Conservation (phyloP, 2,113 vertebrate genomes). For the Tetraodon nigroviridis region DNA sequence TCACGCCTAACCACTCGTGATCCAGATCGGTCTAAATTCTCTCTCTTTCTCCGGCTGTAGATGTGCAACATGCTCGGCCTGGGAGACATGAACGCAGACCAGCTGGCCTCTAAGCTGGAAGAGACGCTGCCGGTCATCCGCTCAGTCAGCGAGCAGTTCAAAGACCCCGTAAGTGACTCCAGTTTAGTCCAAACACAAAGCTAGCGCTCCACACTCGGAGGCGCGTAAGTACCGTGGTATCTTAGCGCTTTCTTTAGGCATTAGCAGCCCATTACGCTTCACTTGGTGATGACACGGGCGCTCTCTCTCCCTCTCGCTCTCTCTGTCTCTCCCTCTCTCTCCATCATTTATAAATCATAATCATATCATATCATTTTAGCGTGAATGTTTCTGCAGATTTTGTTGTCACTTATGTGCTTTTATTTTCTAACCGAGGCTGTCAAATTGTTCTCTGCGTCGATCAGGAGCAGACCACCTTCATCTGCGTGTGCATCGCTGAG, state of each 20-base stretch:
- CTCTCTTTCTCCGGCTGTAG: slow-evolving; percentile 57
- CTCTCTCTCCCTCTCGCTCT: too few species aligned
- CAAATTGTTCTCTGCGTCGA: background rate
- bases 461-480: slow-evolving; percentile 93
- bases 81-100: slow-evolving; percentile 94
- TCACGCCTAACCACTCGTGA: too few species aligned
- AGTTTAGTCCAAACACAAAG: too few species aligned
- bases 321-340: too few species aligned
- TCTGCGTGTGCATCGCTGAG: slow-evolving; percentile 93
- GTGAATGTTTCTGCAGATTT: too few species aligned
- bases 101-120: slow-evolving; percentile 90
- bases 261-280: too few species aligned
- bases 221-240: too few species aligned
- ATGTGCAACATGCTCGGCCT: slow-evolving; percentile 97
- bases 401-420: background rate
- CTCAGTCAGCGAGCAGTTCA: slow-evolving; percentile 94
- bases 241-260: too few species aligned
- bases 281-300: too few species aligned
- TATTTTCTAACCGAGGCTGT: background rate
- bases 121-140: slow-evolving; percentile 92
- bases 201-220: too few species aligned
- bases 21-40: background rate
- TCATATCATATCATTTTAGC: too few species aligned
- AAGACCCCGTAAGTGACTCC: slow-evolving; percentile 81
- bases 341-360: too few species aligned